A percentile compares a stretch with the other conserved stretches of the same genome.
Conservation (phyloP, 2,888 invertebrate species). For the Mesodorylaimus sp. region DNA sequence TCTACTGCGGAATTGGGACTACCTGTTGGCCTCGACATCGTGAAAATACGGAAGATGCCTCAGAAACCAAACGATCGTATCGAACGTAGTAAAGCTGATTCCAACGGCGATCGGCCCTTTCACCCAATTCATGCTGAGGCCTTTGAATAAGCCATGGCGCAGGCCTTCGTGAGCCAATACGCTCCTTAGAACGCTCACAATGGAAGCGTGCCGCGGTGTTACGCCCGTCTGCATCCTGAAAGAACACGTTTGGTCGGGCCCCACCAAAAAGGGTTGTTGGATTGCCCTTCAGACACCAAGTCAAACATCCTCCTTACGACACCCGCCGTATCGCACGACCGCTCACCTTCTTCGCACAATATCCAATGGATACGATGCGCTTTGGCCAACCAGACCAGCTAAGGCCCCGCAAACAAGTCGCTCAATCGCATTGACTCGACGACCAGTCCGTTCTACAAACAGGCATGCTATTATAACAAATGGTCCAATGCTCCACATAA, state of each 20-base stretch:
- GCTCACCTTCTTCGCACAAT: slow-evolving; percentile 49
- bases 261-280: neutral
- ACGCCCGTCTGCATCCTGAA: slow-evolving; percentile 25
- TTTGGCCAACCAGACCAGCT: slow-evolving; percentile 82
- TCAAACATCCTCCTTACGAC: neutral
- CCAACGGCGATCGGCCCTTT: slow-evolving; percentile 52
- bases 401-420: slow-evolving; percentile 64
- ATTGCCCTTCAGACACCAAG: neutral
- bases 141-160: slow-evolving; percentile 78
- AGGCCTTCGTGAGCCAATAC: slow-evolving; percentile 53
- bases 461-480: slow-evolving; percentile 11
- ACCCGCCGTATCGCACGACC: too few relatives aligned
- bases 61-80: slow-evolving; percentile 45
- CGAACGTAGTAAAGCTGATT: slow-evolving; percentile 87
- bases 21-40: neutral
- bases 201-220: slow-evolving; percentile 14
- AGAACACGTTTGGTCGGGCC: neutral
- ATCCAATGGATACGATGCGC: slow-evolving; percentile 85
- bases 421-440: slow-evolving; percentile 24
- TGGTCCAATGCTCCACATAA: neutral
- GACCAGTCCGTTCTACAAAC: slow-evolving; percentile 19
- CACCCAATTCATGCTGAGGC: slow-evolving; percentile 98
- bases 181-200: slow-evolving; percentile 21
- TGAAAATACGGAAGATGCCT: slow-evolving; percentile 10
- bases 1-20: too few relatives aligned